These are phyloP conservation scores for Oncorhynchus clarkii DNA, from an alignment of 2,113 vertebrate species.

Conservation along the genomic window DNA sequence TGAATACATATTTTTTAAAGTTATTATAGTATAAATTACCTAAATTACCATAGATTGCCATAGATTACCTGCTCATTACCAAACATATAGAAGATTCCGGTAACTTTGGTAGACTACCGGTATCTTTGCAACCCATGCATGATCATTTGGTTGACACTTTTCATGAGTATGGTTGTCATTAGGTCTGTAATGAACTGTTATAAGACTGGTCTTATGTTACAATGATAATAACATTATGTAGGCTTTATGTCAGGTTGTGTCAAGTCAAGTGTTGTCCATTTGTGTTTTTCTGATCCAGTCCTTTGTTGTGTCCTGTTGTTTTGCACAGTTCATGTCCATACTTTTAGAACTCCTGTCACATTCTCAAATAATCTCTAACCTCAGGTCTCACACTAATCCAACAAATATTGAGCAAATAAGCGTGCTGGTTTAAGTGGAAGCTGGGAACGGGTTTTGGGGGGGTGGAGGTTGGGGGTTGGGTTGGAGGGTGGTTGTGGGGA, in stretches of 20 bases:
- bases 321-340: neutral
- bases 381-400: conserved; percentile 61
- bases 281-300: neutral
- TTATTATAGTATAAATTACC: too few species aligned
- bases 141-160: too few species aligned
- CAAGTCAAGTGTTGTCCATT: conserved; percentile 1
- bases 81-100: too few species aligned
- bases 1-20: too few species aligned
- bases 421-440: conserved; percentile 66
- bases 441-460: conserved; percentile 39
- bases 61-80: too few species aligned
- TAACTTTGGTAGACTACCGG: too few species aligned
- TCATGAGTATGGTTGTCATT: neutral
- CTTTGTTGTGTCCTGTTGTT: conserved; percentile 3
- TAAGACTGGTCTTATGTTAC: neutral
- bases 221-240: neutral
- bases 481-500: conserved; percentile 23
- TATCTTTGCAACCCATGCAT: too few species aligned
- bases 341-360: conserved; percentile 11
- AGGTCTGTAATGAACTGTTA: neutral
- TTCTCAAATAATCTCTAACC: conserved; percentile 27
- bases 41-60: too few species aligned
- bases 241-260: neutral
- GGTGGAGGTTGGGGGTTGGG: conserved; percentile 35
- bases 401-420: conserved; percentile 57